These are phyloP conservation scores for Gadopsis bispinosus DNA, from an alignment of 2,797 vertebrate species.

Conservation along the genomic window DNA sequence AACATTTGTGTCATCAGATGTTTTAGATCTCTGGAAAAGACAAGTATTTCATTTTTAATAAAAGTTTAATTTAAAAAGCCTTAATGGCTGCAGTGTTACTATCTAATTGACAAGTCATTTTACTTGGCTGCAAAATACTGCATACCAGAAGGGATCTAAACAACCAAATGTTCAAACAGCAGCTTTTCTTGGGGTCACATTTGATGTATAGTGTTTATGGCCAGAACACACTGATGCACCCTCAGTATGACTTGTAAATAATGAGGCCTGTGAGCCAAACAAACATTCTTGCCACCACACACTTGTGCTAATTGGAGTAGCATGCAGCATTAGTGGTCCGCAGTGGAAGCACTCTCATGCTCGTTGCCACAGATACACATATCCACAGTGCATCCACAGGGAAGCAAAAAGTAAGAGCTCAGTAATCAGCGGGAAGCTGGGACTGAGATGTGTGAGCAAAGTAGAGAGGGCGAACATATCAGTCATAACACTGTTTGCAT, in stretches of 20 bases:
- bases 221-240: constrained; percentile 14
- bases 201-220: constrained; percentile 21
- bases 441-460: constrained; percentile 17
- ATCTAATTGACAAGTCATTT: constrained; percentile 1
- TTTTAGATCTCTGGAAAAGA: neutral
- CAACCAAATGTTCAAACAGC: constrained; percentile 29
- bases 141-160: constrained; percentile 7
- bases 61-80: neutral
- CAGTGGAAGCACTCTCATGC: neutral
- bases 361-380: constrained; percentile 50
- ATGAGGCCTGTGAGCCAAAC: constrained; percentile 32
- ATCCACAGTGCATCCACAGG: constrained; percentile 2
- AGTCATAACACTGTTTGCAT: neutral
- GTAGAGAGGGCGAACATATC: neutral
- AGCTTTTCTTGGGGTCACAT: constrained; percentile 23
- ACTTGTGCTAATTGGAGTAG: constrained; percentile 4
- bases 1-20: neutral
- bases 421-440: constrained; percentile 28
- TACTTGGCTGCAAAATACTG: constrained; percentile 12
- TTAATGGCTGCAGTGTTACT: neutral
- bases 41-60: neutral
- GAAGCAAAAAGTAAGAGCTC: constrained; percentile 36
- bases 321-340: neutral
- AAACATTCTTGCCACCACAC: constrained; percentile 5
- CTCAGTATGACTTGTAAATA: constrained; percentile 43